Evolutionary conservation across 2,113 vertebrate species (phyloP), one percentile per base, ranked within the genome.

Genomic region (Cyanoramphus novaezelandiae): DNA sequence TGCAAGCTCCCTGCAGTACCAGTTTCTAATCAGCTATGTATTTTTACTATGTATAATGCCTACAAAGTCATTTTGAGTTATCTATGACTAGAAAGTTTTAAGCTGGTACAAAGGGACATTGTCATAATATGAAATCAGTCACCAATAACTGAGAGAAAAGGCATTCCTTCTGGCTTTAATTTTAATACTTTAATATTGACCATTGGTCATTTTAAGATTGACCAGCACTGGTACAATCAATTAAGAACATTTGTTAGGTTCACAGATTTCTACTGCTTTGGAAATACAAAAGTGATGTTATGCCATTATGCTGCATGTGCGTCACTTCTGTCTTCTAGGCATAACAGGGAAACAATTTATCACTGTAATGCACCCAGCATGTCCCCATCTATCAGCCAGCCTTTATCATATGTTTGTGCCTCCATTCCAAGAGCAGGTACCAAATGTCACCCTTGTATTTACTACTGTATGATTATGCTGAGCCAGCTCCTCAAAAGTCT

Each of bases 331-430:
- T 88, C 57, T 93, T 74, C 64, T 10, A 72, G 47, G 43, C 29
- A 68, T 62, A 85, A 78, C 31, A 80, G 64, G 49, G 70, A 93
- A 95, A 79, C 21, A 70, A 88, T 90, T 97, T 85, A 93, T 92
- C 86, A 88, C 85, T 84, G 12, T 24, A 68, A 59, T 37, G 50
- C 33, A 37, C 59, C 50, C 57, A 86, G 74, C 64, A 78, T 60
- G 57, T 93, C 92, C 82, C 74, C 71, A 89, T 86, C 60, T 78
- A 92, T 92, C 92, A 88, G 43, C 65, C 82, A 92, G 64, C 41
- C 49, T 93, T 88, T 82, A 65, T 93, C 68, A 75, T 65, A 82
- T 50, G 31, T 60, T 90, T 85, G 65, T 70, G 35, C 53, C 60
- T 91, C 75, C 50, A 35, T 52, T 89, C 82, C 79, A 86, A 52